A percentile compares a stretch with the other conserved stretches of the same genome.
phyloP scores from a whole-genome alignment of 2,113 vertebrate genomes.

The Centropristis striata region DNA sequence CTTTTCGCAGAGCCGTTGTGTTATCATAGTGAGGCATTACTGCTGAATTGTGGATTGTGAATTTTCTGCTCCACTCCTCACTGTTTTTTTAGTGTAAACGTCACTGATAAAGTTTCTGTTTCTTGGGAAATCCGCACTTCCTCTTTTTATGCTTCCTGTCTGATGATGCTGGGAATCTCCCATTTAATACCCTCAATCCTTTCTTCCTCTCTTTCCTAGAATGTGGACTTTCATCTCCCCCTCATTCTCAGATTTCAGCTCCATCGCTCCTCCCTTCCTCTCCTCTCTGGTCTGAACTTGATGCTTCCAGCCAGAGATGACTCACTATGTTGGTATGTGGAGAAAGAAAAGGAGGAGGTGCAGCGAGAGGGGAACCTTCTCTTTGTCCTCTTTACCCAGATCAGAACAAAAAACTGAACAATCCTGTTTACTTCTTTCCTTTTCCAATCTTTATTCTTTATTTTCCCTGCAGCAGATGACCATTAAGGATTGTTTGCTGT shows the following conservation, averaged over 20 bases:
- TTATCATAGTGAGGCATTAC: no score
- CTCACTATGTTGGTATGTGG: constrained; percentile 35
- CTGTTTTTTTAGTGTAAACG: background rate
- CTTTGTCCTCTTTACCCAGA: background rate
- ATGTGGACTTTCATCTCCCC: no score
- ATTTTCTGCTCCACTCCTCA: background rate
- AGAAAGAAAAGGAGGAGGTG: constrained; percentile 1
- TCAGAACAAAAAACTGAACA: background rate
- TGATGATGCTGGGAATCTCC: constrained; percentile 32
- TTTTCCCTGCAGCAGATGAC: background rate
- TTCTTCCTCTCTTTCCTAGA: background rate
- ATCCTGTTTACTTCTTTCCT: background rate
- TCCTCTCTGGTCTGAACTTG: background rate
- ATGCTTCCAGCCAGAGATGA: constrained; percentile 33
- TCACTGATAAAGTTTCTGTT: background rate
- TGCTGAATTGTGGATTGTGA: fast-evolving
- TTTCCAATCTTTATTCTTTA: background rate
- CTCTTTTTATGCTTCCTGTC: background rate
- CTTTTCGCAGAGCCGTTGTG: no score
- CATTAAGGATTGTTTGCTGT: background rate
- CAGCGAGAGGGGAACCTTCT: background rate
- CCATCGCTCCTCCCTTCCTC: background rate
- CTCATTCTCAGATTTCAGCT: background rate
- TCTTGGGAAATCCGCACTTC: constrained; percentile 1
- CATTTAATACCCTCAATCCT: background rate